Evolutionary conservation across 2,797 vertebrate species (phyloP).

Genomic region (Coracias cyanogaster): DNA sequence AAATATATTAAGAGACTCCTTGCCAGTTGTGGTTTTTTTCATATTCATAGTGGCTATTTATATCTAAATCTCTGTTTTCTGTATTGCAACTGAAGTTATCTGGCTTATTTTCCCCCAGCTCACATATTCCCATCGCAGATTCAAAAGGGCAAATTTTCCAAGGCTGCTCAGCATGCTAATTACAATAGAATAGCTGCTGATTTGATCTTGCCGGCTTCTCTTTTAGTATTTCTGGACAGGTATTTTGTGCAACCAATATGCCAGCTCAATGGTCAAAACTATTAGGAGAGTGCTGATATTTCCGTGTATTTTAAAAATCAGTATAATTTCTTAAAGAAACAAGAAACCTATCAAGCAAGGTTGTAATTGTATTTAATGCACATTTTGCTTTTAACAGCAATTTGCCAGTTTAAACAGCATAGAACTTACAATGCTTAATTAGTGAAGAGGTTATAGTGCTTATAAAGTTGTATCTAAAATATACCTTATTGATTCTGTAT

Average conservation of each 20-base stretch:
- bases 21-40: neutral
- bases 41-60: neutral
- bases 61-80: conserved; percentile 16
- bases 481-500: conserved; percentile 75
- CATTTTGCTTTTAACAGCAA: conserved; percentile 79
- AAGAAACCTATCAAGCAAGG: conserved; percentile 59
- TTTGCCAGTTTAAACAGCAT: conserved; percentile 76
- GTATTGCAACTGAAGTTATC: neutral
- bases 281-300: neutral
- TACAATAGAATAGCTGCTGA: neutral
- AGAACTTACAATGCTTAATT: conserved; percentile 70
- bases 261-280: conserved; percentile 3
- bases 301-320: conserved; percentile 6
- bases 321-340: conserved; percentile 24
- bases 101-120: neutral
- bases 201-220: neutral
- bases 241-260: neutral
- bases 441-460: conserved; percentile 71
- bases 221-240: neutral
- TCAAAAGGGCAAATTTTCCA: neutral
- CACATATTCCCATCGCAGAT: neutral
- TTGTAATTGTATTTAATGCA: conserved; percentile 77
- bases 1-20: neutral
- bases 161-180: neutral
- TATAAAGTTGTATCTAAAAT: conserved; percentile 81